Evolutionary conservation across 2,797 vertebrate species (phyloP).

Genomic region (Sebastes elongatus): DNA sequence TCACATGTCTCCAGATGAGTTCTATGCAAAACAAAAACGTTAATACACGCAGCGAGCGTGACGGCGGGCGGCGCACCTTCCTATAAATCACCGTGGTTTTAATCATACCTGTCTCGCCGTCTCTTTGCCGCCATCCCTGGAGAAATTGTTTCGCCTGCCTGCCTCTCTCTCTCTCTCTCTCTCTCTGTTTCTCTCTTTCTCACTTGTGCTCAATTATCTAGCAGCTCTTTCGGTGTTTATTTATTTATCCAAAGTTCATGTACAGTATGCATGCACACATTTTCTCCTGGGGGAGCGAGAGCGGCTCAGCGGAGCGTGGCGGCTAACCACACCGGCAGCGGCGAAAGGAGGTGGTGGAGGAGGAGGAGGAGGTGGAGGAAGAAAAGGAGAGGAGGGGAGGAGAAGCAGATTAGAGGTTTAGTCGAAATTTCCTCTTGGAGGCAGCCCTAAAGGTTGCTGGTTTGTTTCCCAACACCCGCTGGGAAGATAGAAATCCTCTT

Average conservation of each 20-base stretch:
- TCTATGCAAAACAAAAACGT: conserved; percentile 67
- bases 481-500: conserved; percentile 1
- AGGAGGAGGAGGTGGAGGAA: conserved; percentile 13
- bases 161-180: conserved; percentile 77
- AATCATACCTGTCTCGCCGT: conserved; percentile 93
- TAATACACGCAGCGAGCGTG: conserved; percentile 79
- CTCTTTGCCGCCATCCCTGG: conserved; percentile 75
- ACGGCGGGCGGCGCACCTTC: conserved; percentile 85
- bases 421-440: conserved; percentile 32
- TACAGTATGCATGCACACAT: conserved; percentile 89
- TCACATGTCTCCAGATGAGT: conserved; percentile 77
- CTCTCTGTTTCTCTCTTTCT: conserved; percentile 82
- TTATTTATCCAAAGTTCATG: conserved; percentile 95
- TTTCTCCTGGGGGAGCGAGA: conserved; percentile 86
- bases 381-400: conserved; percentile 11
- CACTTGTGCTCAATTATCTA: conserved; percentile 93
- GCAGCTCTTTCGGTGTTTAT: conserved; percentile 91
- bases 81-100: conserved; percentile 95
- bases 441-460: conserved; percentile 61
- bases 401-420: conserved; percentile 70
- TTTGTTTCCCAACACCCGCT: conserved; percentile 41
- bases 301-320: conserved; percentile 84
- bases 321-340: conserved; percentile 86
- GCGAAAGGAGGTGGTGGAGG: conserved; percentile 20
- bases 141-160: conserved; percentile 82